These are phyloP conservation scores for Gastrophysa polygoni DNA, from an alignment of 2,888 invertebrate species.

Conservation along the genomic window DNA sequence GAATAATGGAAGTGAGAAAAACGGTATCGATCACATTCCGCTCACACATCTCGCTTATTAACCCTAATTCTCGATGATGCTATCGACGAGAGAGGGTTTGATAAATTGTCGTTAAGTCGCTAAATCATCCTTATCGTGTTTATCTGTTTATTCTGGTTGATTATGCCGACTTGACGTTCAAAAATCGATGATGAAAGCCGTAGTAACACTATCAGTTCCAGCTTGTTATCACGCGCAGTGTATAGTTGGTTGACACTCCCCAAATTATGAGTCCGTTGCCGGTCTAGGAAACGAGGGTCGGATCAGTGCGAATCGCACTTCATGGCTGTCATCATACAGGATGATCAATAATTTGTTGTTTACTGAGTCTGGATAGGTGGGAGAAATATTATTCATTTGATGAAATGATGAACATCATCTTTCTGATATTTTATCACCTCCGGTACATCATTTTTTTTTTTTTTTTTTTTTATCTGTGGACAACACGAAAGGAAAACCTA, in stretches of 20 bases:
- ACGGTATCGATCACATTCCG: no score
- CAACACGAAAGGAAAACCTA: no score
- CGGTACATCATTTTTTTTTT: no score
- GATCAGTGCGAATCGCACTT: neutral
- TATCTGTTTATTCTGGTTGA: constrained; percentile 33
- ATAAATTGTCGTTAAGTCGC: constrained; percentile 28
- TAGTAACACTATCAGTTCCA: constrained; percentile 36
- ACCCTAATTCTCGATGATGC: neutral
- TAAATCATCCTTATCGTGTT: constrained; percentile 33
- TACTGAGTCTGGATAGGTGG: no score
- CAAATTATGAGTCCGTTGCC: constrained; percentile 9
- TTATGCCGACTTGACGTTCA: constrained; percentile 31
- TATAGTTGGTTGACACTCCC: constrained; percentile 28
- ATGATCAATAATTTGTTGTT: no score
- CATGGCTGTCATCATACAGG: neutral
- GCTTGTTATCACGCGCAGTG: constrained; percentile 28
- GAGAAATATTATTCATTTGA: no score
- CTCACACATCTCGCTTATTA: neutral
- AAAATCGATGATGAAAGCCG: constrained; percentile 36
- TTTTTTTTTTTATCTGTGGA: no score
- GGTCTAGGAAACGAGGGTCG: neutral
- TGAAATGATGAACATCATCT: no score
- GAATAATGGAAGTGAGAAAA: no score
- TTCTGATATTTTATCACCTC: no score
- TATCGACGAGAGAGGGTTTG: constrained; percentile 21